A percentile compares a stretch with the other conserved stretches of the same genome.
phyloP scores from a whole-genome alignment of 2,113 vertebrate genomes.

The Leptobrachium ailaonicum region DNA sequence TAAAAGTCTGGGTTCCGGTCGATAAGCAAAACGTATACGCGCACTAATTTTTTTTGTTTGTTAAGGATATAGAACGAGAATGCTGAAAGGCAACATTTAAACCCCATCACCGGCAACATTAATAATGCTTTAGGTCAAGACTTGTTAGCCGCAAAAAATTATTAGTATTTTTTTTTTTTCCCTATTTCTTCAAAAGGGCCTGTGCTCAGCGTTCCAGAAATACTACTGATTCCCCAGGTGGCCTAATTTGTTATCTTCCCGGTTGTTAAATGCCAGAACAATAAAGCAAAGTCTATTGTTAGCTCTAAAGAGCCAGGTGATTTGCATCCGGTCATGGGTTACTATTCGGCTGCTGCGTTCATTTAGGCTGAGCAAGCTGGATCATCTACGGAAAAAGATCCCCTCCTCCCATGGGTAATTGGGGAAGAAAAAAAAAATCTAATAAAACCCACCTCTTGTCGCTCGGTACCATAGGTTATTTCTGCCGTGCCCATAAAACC shows the following conservation, averaged over 20 bases:
- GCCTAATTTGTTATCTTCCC: slow-evolving; percentile 62
- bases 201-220: slow-evolving; percentile 52
- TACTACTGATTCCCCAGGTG: slow-evolving; percentile 56
- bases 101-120: slow-evolving; percentile 40
- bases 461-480: slow-evolving; percentile 68
- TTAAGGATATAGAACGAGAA: neutral
- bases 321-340: slow-evolving; percentile 55
- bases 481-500: slow-evolving; percentile 73
- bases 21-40: no score
- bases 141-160: slow-evolving; percentile 49
- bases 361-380: slow-evolving; percentile 54
- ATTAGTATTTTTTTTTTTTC: slow-evolving; percentile 24
- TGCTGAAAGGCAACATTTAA: slow-evolving; percentile 27
- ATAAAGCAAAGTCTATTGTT: slow-evolving; percentile 62
- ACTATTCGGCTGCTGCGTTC: slow-evolving; percentile 57
- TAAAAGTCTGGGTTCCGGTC: no score
- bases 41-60: no score
- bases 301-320: slow-evolving; percentile 53
- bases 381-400: slow-evolving; percentile 54
- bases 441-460: slow-evolving; percentile 58
- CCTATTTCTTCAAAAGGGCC: slow-evolving; percentile 42
- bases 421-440: slow-evolving; percentile 53
- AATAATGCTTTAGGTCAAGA: slow-evolving; percentile 53
- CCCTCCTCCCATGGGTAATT: slow-evolving; percentile 59
- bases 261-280: slow-evolving; percentile 64